A percentile compares a stretch with the other conserved stretches of the same genome.
Evolutionary conservation across 2,888 invertebrate genomes (phyloP).

Genomic region (Meteorus cinctellus): DNA sequence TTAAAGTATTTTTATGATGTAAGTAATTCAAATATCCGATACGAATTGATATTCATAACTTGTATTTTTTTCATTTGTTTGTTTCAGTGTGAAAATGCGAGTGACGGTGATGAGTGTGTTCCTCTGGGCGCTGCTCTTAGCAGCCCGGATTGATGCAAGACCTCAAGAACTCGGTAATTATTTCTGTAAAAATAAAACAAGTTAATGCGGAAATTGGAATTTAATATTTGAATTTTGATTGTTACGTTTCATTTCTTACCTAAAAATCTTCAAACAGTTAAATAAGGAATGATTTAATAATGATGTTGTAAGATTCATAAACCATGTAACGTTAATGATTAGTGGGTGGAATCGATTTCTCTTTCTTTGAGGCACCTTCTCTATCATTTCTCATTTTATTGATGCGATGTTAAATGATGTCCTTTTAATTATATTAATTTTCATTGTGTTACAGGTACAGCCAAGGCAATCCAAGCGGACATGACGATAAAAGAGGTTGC

Average conservation of each 20-base stretch:
- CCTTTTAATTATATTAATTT: slow-evolving; percentile 27
- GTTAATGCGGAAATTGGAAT: neutral
- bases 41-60: neutral
- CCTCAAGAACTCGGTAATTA: slow-evolving; percentile 66
- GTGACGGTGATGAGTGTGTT: slow-evolving; percentile 59
- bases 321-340: slow-evolving; percentile 11
- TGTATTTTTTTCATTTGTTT: slow-evolving; percentile 44
- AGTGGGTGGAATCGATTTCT: slow-evolving; percentile 24
- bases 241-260: neutral
- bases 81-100: slow-evolving; percentile 69
- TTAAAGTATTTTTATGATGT: neutral
- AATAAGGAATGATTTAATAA: neutral
- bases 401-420: neutral
- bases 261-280: neutral
- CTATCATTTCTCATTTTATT: slow-evolving; percentile 13
- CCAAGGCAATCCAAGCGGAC: slow-evolving; percentile 52
- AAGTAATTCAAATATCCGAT: neutral
- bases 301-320: slow-evolving; percentile 24
- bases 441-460: slow-evolving; percentile 50
- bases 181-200: neutral
- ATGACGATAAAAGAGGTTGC: slow-evolving; percentile 51
- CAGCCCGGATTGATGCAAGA: slow-evolving; percentile 63
- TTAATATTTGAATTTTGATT: neutral
- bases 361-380: neutral
- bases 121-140: slow-evolving; percentile 62